phyloP scores from a whole-genome alignment of 1,140 invertebrate species.

The Diabrotica virgifera region DNA sequence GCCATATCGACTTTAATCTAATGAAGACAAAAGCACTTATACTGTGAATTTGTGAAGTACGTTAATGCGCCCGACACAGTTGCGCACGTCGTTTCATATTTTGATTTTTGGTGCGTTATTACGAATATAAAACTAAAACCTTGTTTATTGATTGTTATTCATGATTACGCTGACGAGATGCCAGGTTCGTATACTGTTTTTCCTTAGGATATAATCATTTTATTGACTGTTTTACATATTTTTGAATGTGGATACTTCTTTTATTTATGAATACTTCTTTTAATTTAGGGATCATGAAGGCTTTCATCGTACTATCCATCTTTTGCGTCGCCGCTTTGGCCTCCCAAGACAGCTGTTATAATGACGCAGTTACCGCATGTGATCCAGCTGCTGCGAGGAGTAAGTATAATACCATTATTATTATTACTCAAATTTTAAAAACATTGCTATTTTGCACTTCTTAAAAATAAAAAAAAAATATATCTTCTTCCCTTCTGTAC shows the following conservation, averaged over 20 bases:
- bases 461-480: no score
- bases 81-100: conserved; percentile 14
- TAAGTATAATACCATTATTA: conserved; percentile 34
- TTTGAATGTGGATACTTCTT: no score
- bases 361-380: conserved; percentile 58
- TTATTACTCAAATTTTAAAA: no score
- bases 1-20: no score
- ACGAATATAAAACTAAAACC: background rate
- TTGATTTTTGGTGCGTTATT: background rate
- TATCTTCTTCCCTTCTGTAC: no score
- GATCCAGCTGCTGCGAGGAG: conserved; percentile 43
- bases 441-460: no score
- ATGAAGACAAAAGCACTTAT: no score
- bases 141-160: conserved; percentile 23
- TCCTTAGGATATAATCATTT: no score
- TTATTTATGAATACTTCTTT: background rate
- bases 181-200: conserved; percentile 38
- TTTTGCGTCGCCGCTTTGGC: conserved; percentile 53
- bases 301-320: conserved; percentile 51
- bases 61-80: background rate
- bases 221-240: background rate
- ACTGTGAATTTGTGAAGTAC: no score
- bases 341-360: conserved; percentile 60
- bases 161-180: conserved; percentile 49
- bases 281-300: conserved; percentile 54